These are phyloP conservation scores for Cecropterus lyciades DNA, from an alignment of 1,140 invertebrate species.

Conservation along the genomic window DNA sequence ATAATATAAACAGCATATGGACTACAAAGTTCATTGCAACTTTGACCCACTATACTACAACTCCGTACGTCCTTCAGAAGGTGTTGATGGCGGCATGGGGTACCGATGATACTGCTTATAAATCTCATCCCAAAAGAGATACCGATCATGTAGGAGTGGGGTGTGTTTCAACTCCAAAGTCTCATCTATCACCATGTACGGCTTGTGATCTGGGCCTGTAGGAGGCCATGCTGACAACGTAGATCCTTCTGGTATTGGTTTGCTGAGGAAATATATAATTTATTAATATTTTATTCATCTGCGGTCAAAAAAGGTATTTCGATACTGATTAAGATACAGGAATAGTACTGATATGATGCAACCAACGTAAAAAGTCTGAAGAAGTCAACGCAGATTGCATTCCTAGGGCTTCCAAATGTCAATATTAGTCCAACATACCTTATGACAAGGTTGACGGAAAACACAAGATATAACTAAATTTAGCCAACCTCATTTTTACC, in stretches of 20 bases:
- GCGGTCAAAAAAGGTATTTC: no score
- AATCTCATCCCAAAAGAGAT: background rate
- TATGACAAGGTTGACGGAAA: no score
- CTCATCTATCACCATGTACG: background rate
- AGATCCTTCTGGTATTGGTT: background rate
- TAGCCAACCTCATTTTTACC: no score
- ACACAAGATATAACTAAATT: no score
- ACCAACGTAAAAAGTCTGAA: no score
- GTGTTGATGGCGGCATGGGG: background rate
- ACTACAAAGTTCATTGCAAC: no score
- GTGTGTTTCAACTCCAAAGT: background rate
- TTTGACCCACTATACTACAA: background rate
- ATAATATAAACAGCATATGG: no score
- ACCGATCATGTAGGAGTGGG: background rate
- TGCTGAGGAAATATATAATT: background rate
- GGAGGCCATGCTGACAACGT: background rate
- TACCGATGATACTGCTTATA: background rate
- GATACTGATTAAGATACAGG: no score
- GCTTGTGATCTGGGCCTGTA: background rate
- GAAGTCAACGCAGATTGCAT: no score
- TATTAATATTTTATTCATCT: background rate
- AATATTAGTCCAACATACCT: no score
- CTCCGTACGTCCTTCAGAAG: background rate
- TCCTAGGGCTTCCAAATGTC: no score
- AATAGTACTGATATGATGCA: no score